Percentiles rank a stretch among this genome's conserved stretches.
Evolutionary conservation across 2,797 vertebrate genomes (phyloP).

Genomic region (Siniperca obscura): DNA sequence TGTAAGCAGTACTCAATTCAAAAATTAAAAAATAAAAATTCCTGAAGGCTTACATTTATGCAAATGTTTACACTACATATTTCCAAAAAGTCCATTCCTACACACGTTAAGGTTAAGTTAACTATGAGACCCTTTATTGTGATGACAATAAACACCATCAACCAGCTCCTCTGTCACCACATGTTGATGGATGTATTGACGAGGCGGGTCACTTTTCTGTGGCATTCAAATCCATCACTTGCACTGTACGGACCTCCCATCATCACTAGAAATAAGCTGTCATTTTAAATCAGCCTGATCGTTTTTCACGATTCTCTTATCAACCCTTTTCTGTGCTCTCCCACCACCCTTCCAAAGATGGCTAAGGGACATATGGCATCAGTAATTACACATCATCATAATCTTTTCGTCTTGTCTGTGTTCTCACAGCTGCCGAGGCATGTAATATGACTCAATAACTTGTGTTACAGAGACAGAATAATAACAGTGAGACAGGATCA

Average conservation of each 20-base stretch:
- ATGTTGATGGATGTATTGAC: slow-evolving; percentile 51
- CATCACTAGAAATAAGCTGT: slow-evolving; percentile 60
- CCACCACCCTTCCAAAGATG: slow-evolving; percentile 5
- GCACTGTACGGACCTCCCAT: slow-evolving; percentile 50
- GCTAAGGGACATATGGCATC: slow-evolving; percentile 42
- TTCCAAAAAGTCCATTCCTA: not conserved
- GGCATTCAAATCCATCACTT: slow-evolving; percentile 61
- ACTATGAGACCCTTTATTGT: slow-evolving; percentile 1
- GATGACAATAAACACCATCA: slow-evolving; percentile 24
- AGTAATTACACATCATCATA: slow-evolving; percentile 62
- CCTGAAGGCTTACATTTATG: not conserved
- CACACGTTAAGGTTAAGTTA: not conserved
- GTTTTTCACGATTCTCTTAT: slow-evolving; percentile 56
- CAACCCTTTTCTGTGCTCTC: slow-evolving; percentile 23
- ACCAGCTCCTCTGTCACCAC: slow-evolving; percentile 23
- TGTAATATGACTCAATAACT: slow-evolving; percentile 58
- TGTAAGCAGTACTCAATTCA: not conserved
- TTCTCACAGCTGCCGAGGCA: slow-evolving; percentile 44
- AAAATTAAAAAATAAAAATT: not conserved
- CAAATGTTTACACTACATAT: not conserved
- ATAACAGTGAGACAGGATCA: slow-evolving; percentile 38
- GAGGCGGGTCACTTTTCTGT: slow-evolving; percentile 52
- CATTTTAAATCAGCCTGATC: slow-evolving; percentile 59
- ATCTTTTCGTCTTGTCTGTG: slow-evolving; percentile 58
- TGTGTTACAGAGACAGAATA: slow-evolving; percentile 48